phyloP scores from a whole-genome alignment of 2,888 invertebrate genomes.

The Scaeva pyrastri region DNA sequence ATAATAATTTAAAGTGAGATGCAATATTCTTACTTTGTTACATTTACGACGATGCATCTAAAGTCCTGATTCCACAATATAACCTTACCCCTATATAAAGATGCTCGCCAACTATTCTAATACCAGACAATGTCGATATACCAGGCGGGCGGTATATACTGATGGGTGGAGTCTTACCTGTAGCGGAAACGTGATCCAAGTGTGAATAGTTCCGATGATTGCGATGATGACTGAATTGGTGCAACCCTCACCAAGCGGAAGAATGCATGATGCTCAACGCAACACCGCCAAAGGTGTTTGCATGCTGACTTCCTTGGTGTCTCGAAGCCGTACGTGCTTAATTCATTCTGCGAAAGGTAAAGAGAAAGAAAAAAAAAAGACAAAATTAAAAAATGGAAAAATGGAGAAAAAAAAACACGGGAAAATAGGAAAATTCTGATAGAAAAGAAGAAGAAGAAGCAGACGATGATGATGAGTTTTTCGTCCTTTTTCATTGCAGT shows the following conservation, averaged over 20 bases:
- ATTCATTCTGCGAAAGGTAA: constrained; percentile 89
- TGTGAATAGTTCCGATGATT: constrained; percentile 89
- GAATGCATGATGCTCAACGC: constrained; percentile 97
- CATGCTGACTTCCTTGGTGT: constrained; percentile 96
- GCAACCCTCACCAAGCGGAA: constrained; percentile 93
- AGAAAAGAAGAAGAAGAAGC: constrained; percentile 17
- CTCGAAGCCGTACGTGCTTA: constrained; percentile 98
- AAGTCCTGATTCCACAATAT: too few relatives aligned
- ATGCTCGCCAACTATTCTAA: background rate
- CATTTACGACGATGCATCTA: constrained; percentile 5
- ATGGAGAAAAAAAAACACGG: constrained; percentile 19
- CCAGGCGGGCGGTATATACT: too few relatives aligned
- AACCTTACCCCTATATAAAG: background rate
- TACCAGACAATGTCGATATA: background rate
- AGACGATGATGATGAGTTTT: constrained; percentile 4
- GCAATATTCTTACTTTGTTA: constrained; percentile 23
- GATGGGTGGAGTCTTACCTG: constrained; percentile 88
- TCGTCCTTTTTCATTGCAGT: background rate
- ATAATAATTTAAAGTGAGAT: constrained; percentile 30
- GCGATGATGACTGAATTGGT: constrained; percentile 86
- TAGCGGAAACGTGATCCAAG: constrained; percentile 92
- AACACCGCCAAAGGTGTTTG: constrained; percentile 98
- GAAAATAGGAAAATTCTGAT: background rate
- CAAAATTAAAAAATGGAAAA: constrained; percentile 32
- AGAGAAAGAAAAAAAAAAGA: constrained; percentile 59